Evolutionary conservation across 2,113 vertebrate species (phyloP).

Genomic region (Girardinichthys multiradiatus): DNA sequence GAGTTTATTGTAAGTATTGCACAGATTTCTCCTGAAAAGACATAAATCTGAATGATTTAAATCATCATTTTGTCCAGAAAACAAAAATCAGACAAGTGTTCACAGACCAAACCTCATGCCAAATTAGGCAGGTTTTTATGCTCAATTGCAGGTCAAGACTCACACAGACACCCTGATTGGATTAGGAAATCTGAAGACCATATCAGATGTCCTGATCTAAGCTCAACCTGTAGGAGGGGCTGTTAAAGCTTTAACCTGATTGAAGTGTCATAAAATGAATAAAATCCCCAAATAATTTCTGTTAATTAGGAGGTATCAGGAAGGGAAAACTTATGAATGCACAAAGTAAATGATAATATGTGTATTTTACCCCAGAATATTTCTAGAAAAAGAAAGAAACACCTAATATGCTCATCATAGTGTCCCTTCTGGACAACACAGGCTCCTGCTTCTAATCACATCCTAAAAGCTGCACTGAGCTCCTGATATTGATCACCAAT

Average conservation of each 20-base stretch:
- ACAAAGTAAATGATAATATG: background rate
- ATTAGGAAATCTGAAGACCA: conserved; percentile 30
- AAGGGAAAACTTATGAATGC: background rate
- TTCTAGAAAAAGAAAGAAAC: too few relatives aligned
- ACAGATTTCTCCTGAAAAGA: background rate
- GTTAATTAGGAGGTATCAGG: background rate
- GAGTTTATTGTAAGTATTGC: conserved; percentile 88
- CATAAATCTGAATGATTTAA: background rate
- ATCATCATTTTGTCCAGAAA: too few relatives aligned
- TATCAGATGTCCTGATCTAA: conserved; percentile 13
- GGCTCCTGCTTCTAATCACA: conserved; percentile 16
- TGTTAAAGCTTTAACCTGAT: background rate
- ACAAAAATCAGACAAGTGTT: background rate
- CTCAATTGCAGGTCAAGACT: background rate
- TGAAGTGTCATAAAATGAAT: background rate
- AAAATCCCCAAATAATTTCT: background rate
- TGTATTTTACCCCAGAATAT: background rate
- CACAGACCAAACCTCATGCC: too few relatives aligned
- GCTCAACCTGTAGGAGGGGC: background rate
- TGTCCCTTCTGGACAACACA: background rate
- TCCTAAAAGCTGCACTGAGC: conserved; percentile 22
- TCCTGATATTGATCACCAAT: conserved; percentile 50
- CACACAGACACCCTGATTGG: background rate
- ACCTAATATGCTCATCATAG: background rate
- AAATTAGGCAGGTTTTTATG: background rate